Evolutionary conservation across 2,113 vertebrate genomes (phyloP).

Genomic region (Marmota flaviventris): DNA sequence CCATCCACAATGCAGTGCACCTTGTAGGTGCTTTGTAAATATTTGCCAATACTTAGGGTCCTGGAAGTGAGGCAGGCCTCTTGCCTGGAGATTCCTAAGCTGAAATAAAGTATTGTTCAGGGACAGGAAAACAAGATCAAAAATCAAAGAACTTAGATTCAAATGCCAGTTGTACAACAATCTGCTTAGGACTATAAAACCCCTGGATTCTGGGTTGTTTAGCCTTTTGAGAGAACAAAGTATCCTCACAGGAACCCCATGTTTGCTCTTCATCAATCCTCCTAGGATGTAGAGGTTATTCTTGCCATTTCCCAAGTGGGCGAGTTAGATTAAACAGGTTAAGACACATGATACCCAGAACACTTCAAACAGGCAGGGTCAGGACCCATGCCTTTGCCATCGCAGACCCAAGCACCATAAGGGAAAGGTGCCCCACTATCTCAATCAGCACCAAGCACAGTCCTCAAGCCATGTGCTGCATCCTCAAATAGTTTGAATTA

Average conservation of each 20-base stretch:
- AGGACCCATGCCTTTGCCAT: not conserved
- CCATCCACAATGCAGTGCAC: not conserved
- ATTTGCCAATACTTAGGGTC: not conserved
- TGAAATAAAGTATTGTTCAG: not conserved
- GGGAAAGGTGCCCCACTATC: not conserved
- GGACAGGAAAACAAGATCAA: not conserved
- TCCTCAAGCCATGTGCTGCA: not conserved
- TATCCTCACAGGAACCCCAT: not conserved
- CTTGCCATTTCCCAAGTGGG: not conserved
- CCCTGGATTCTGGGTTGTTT: not conserved
- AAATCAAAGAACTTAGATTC: not conserved
- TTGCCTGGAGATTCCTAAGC: not conserved
- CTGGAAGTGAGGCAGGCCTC: not conserved
- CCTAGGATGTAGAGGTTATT: not conserved
- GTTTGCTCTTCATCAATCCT: not conserved
- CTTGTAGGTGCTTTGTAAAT: not conserved
- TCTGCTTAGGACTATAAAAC: not conserved
- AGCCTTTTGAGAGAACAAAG: not conserved
- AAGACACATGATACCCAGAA: not conserved
- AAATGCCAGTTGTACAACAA: not conserved
- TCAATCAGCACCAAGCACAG: not conserved
- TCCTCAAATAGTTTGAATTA: not conserved
- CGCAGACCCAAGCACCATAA: not conserved
- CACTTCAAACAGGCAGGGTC: not conserved
- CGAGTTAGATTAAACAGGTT: not conserved